Evolutionary conservation across 2,113 vertebrate species (phyloP), one percentile per base, ranked within the genome.

Genomic region (Nothocercus julius): DNA sequence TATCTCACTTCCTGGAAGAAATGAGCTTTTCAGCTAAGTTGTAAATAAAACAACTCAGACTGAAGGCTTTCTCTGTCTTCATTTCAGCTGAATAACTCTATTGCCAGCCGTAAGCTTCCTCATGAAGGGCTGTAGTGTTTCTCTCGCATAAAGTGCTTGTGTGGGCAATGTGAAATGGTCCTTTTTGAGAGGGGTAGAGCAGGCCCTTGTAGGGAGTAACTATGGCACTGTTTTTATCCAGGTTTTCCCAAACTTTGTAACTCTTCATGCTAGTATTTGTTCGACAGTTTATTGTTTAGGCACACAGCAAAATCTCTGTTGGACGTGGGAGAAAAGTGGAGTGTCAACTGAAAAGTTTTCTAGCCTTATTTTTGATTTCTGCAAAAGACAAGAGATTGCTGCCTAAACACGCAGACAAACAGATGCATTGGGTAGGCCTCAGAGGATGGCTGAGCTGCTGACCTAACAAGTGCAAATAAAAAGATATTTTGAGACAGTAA

Each of bases 41-140:
- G 64, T 78, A 82, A 87, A 83, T 83, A 88, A 79, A 92, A 54
- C 53, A 67, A 74, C 67, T 73, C 47, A 20, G 38, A 28, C 45
- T 92, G 85, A 88, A 92, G 73, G 85, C 61, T 87, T 92, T 67
- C 80, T 74, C 73, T 92, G 90, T 88, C 67, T 56, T 54, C 61
- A 67, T 45, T 78, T 83, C n/a, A 82, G 64, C 72, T 83, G 90
- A 83, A 74, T 92, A 77, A 82, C 72, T 32, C 27, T 30, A 40
- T 74, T 88, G 67, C 61, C 54, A 47, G 79, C 73, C 67, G 40
- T 53, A 73, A 54, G 80, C 40, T 67, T 67, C 66, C 44, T 8
- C 11, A 40, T 83, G 90, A 92, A 92, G 67, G 67, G 67, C 67
- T 49, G 61, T 62, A 92, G 73, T 92, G 90, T 92, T 92, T 28